These are phyloP conservation scores for Xestia rhomboidea DNA, from an alignment of 2,888 invertebrate genomes.

Conservation along the genomic window DNA sequence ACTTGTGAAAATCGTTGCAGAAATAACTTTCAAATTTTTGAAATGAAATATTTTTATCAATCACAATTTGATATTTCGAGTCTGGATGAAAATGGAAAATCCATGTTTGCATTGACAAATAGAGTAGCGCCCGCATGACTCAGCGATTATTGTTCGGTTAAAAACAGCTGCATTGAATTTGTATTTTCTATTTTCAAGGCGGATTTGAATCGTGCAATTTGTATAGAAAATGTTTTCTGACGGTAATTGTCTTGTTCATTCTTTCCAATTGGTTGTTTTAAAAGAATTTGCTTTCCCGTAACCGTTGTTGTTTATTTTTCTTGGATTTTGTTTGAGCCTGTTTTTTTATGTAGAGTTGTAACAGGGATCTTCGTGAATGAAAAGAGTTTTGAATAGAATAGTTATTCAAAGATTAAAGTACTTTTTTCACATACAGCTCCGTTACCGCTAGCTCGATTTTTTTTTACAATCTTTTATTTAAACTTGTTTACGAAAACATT, in stretches of 20 bases:
- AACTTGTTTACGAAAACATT: too few relatives aligned
- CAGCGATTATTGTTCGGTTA: constrained; percentile 10
- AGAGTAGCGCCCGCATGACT: constrained; percentile 34
- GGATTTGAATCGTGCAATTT: constrained; percentile 1
- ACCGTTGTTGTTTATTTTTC: background rate
- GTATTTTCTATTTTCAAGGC: constrained; percentile 16
- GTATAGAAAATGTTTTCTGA: constrained; percentile 2
- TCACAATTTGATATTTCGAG: constrained; percentile 17
- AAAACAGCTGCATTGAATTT: constrained; percentile 19
- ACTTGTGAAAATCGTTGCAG: background rate
- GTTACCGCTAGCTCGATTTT: too few relatives aligned
- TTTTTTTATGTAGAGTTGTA: background rate
- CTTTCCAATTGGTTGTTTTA: constrained; percentile 8
- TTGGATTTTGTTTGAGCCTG: background rate
- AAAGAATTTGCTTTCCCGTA: constrained; percentile 10
- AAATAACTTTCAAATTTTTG: background rate
- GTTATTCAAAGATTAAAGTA: too few relatives aligned
- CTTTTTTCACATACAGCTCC: too few relatives aligned
- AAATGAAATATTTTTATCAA: constrained; percentile 32
- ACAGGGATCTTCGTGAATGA: background rate
- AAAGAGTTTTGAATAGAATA: too few relatives aligned
- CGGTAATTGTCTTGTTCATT: constrained; percentile 15
- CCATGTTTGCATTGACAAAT: constrained; percentile 58
- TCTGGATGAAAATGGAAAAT: constrained; percentile 57
- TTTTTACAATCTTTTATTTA: too few relatives aligned